Evolutionary conservation across 1,140 invertebrate genomes (phyloP).

Genomic region (Ptiloglossa arizonensis): DNA sequence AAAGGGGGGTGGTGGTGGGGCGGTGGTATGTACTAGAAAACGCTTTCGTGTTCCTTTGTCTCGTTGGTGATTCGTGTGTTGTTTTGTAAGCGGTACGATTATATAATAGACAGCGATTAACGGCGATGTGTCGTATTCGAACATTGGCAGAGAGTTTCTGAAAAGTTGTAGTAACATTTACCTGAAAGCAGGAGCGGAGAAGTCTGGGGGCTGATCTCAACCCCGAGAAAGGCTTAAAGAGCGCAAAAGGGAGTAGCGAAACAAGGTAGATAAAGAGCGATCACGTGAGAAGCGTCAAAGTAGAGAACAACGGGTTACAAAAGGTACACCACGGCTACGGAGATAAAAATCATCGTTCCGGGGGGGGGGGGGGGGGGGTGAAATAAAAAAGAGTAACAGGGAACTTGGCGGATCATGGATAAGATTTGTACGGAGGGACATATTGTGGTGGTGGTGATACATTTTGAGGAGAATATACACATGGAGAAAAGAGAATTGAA

Average conservation of each 20-base stretch:
- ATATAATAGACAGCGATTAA: constrained; percentile 23
- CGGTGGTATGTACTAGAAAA: constrained; percentile 24
- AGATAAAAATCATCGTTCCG: not conserved
- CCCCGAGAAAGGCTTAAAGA: constrained; percentile 21
- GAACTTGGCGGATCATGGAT: too few species aligned
- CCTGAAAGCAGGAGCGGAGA: constrained; percentile 53
- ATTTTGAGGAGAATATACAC: too few species aligned
- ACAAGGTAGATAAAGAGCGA: constrained; percentile 2
- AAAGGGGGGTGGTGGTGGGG: too few species aligned
- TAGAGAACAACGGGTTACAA: not conserved
- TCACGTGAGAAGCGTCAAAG: constrained; percentile 9
- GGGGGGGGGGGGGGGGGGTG: not conserved
- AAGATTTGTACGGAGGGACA: too few species aligned
- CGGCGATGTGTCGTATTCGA: constrained; percentile 11
- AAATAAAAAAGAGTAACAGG: not conserved
- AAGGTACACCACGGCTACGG: not conserved
- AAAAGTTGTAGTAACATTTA: constrained; percentile 51
- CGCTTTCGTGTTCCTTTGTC: constrained; percentile 47
- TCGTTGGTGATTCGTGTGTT: constrained; percentile 26
- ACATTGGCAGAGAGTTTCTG: constrained; percentile 24
- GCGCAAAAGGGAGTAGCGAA: constrained; percentile 10
- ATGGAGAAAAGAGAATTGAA: constrained; percentile 39
- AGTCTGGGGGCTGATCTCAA: constrained; percentile 17
- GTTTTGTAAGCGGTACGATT: constrained; percentile 51
- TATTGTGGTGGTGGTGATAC: too few species aligned